Percentiles rank a stretch among this genome's conserved stretches.
Conservation (phyloP, 1,140 invertebrate genomes). For the Solenopsis invicta region DNA sequence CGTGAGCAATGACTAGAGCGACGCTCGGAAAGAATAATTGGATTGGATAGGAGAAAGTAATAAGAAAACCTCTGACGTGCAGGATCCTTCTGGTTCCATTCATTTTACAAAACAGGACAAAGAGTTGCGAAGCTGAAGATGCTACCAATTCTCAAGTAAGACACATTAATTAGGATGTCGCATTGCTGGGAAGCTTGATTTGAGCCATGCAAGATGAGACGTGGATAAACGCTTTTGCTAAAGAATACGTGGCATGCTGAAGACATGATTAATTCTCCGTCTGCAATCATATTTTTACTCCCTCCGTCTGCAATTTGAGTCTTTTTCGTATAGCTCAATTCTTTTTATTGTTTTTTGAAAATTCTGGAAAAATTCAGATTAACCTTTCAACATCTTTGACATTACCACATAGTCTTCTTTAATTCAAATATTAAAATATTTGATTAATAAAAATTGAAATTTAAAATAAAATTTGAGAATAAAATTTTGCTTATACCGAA, state of each 20-base stretch:
- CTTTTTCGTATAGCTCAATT: no score
- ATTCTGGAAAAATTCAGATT: no score
- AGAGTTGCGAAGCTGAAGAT: slow-evolving; percentile 10
- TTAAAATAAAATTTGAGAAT: no score
- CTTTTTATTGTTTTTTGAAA: no score
- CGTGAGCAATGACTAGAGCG: neutral
- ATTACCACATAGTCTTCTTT: no score
- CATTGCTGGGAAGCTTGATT: slow-evolving; percentile 14
- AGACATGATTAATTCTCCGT: neutral
- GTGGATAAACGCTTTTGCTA: neutral
- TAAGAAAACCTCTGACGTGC: slow-evolving; percentile 23
- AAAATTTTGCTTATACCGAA: no score
- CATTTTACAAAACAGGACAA: slow-evolving; percentile 1
- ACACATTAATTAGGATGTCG: slow-evolving; percentile 47
- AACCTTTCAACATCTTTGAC: no score
- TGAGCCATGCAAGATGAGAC: neutral
- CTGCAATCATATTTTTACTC: no score
- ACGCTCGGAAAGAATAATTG: slow-evolving; percentile 9
- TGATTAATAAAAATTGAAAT: no score
- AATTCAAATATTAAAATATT: no score
- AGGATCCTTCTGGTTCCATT: slow-evolving; percentile 18
- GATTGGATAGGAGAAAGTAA: neutral
- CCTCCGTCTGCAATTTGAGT: no score
- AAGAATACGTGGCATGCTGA: neutral
- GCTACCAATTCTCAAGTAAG: slow-evolving; percentile 22